These are phyloP conservation scores for Marcusenius ussheri DNA, from an alignment of 2,113 vertebrate species.

Conservation along the genomic window DNA sequence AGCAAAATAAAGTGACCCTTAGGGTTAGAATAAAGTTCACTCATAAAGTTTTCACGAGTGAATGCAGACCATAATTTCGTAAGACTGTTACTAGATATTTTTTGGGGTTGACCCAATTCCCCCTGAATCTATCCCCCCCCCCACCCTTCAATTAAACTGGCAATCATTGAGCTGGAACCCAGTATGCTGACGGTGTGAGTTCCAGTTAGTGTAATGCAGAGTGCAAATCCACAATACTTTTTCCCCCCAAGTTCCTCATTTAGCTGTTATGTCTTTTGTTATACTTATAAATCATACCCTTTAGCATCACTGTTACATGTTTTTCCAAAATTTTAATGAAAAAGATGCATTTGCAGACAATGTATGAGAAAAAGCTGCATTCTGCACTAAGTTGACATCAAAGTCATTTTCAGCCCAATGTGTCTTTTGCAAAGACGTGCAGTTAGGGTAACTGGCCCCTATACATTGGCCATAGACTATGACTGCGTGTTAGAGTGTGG, in stretches of 20 bases:
- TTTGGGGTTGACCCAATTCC: background rate
- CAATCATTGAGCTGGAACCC: background rate
- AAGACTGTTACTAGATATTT: background rate
- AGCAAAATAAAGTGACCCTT: background rate
- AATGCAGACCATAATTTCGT: background rate
- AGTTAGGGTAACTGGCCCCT: background rate
- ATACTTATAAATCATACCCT: background rate
- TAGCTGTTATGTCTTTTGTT: background rate
- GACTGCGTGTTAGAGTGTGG: background rate
- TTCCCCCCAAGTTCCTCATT: background rate
- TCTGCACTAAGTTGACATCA: background rate
- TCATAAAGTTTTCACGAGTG: background rate
- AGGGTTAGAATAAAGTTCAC: slow-evolving; percentile 1
- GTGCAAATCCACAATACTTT: background rate
- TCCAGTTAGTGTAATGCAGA: background rate
- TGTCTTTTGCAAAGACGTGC: background rate
- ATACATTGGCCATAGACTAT: background rate
- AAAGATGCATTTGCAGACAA: background rate
- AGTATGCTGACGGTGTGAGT: background rate
- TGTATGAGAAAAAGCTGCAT: background rate
- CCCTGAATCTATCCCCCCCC: background rate
- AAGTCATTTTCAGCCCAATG: background rate
- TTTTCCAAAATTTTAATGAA: background rate
- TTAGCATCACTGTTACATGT: background rate
- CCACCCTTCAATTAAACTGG: background rate